Conservation (phyloP, 2,888 invertebrate genomes). For the Ichneumoninae sp. region DNA sequence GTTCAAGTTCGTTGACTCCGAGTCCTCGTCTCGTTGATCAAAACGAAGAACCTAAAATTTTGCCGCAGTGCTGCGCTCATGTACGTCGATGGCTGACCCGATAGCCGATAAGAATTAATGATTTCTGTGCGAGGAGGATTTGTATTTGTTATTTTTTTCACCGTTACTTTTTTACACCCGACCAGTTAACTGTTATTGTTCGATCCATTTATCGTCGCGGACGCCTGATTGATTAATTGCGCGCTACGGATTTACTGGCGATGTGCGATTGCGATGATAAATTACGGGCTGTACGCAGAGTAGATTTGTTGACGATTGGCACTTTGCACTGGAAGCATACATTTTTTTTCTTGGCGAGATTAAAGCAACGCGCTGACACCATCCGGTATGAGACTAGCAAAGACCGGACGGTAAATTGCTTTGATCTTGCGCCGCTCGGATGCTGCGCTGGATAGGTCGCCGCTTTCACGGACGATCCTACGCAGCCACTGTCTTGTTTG, state of each 20-base stretch:
- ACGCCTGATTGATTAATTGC: neutral
- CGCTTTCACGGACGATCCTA: conserved; percentile 7
- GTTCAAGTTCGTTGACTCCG: conserved; percentile 44
- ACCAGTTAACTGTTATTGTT: neutral
- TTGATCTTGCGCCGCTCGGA: conserved; percentile 31
- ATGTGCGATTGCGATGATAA: neutral
- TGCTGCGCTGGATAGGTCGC: neutral
- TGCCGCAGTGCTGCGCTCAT: neutral
- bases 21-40: conserved; percentile 1
- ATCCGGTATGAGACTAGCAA: conserved; percentile 19
- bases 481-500: neutral
- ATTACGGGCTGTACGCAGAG: neutral
- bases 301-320: neutral
- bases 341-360: neutral
- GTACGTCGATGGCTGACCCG: neutral
- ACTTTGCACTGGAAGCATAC: neutral
- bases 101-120: neutral
- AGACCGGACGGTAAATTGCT: conserved; percentile 41
- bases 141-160: neutral
- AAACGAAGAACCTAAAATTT: conserved; percentile 3
- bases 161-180: neutral
- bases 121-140: neutral
- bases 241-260: neutral
- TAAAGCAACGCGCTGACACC: neutral
- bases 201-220: neutral